Evolutionary conservation across 2,797 vertebrate species (phyloP), one percentile per base, ranked within the genome.

Genomic region (Petrocephalus sullivani): DNA sequence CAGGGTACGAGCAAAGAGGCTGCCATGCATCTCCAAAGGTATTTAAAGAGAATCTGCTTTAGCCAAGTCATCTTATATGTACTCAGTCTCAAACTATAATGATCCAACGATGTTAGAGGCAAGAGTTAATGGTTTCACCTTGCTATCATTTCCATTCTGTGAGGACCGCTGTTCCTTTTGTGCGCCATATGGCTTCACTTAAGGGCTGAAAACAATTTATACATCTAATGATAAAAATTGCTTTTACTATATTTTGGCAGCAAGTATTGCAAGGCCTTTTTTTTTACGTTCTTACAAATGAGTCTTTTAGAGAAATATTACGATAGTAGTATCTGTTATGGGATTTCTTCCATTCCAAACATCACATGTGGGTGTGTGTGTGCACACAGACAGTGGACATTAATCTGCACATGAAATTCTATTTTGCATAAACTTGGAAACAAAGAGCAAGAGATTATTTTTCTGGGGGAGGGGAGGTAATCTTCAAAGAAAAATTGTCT

Each of bases 181-280:
- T 1, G 3, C 4, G 81, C 81, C 51, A 84, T 84, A 84, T 54
- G 51, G 81, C 81, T 84, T 84, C 46, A 54, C 51, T 84, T 84
- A 84, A 84, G 81, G n/a, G 49, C 81, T 84, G 81, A 84, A 84
- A 84, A 54, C 46, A 84, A 84, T 54, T 84, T 84, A 78, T 78
- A 78, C 71, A 78, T 78, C 33, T 78, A 78, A 78, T 78, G 71
- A 78, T 78, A 78, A 78, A 78, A 78, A 78, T 46, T 78, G 71
- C 71, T 78, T 78, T 78, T 78, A 78, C 71, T 78, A 78, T 78
- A 78, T 78, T 78, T 78, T 78, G 71, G 71, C 71, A 78, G 71
- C 33, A 78, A 78, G 37, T 46, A 78, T 46, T 16, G 37, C 71
- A 78, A 78, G 71, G 12, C 33, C 5, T 41, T 71, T 71, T 67